phyloP scores from a whole-genome alignment of 1,140 invertebrate genomes.

The Pseudomyrmex concolor region DNA sequence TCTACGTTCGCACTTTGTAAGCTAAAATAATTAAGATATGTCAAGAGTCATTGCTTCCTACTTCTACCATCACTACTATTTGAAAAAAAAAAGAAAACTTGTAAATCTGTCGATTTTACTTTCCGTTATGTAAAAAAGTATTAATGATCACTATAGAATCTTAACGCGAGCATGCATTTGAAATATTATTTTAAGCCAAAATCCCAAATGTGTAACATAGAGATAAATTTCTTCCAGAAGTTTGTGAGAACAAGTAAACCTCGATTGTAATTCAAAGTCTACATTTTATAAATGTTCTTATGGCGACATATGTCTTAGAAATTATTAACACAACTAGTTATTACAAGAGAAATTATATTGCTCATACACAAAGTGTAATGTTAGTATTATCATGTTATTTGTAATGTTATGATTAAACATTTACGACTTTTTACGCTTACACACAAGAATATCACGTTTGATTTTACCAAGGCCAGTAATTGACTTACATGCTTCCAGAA shows the following conservation, averaged over 20 bases:
- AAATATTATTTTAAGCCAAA: slow-evolving; percentile 35
- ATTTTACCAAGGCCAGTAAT: slow-evolving; percentile 70
- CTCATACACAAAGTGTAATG: slow-evolving; percentile 34
- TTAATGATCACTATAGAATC: slow-evolving; percentile 30
- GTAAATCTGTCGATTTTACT: slow-evolving; percentile 47
- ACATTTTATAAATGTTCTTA: slow-evolving; percentile 12
- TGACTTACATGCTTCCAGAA: slow-evolving; percentile 69
- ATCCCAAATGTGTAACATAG: slow-evolving; percentile 48
- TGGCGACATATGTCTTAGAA: slow-evolving; percentile 30
- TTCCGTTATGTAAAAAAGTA: slow-evolving; percentile 50
- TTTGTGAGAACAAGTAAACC: neutral
- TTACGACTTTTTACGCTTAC: slow-evolving; percentile 60
- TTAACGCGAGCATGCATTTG: slow-evolving; percentile 21
- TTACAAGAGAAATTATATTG: slow-evolving; percentile 54
- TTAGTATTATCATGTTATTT: slow-evolving; percentile 52
- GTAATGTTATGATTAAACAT: slow-evolving; percentile 42
- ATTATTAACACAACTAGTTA: slow-evolving; percentile 29
- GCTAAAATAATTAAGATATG: slow-evolving; percentile 31
- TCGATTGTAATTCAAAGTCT: slow-evolving; percentile 50
- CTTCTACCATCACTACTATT: too few species aligned
- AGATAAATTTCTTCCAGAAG: slow-evolving; percentile 42
- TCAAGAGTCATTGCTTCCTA: slow-evolving; percentile 52
- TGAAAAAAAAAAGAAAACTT: slow-evolving; percentile 36
- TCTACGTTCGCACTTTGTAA: slow-evolving; percentile 58
- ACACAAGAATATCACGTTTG: slow-evolving; percentile 54